Percentiles rank a stretch among this genome's conserved stretches.
Evolutionary conservation across 2,888 invertebrate genomes (phyloP).

Genomic region (Thymelicus acteon): DNA sequence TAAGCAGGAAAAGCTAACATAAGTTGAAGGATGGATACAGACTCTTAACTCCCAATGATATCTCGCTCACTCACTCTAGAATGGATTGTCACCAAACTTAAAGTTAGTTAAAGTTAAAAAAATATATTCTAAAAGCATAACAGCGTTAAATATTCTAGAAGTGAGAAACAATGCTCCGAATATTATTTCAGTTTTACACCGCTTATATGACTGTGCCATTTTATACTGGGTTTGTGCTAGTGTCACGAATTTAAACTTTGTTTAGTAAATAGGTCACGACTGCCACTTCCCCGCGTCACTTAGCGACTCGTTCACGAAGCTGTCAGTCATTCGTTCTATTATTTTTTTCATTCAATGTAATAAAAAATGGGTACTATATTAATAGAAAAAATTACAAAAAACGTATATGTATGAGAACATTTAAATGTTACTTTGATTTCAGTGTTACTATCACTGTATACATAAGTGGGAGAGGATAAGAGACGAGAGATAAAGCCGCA

Average conservation of each 20-base stretch:
- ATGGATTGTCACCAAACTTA: neutral
- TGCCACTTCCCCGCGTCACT: constrained; percentile 31
- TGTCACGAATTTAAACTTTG: constrained; percentile 30
- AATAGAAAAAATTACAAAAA: neutral
- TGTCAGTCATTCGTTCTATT: constrained; percentile 27
- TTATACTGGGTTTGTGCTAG: constrained; percentile 20
- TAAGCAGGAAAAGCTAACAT: too few relatives aligned
- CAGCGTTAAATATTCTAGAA: neutral
- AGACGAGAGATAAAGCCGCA: too few relatives aligned
- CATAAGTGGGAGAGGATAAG: too few relatives aligned
- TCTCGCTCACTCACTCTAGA: neutral
- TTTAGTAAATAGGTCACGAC: constrained; percentile 37
- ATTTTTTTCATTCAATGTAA: constrained; percentile 12
- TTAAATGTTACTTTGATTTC: too few relatives aligned
- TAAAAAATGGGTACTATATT: neutral
- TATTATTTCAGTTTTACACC: constrained; percentile 11
- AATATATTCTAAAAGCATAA: constrained; percentile 2
- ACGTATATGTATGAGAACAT: too few relatives aligned
- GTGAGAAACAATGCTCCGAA: constrained; percentile 1
- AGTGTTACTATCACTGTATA: too few relatives aligned
- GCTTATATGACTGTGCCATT: constrained; percentile 14
- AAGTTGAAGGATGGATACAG: too few relatives aligned
- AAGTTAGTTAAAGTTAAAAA: neutral
- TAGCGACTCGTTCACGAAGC: constrained; percentile 25
- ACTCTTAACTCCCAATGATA: too few relatives aligned